Conservation (phyloP, 1,140 invertebrate species). For the Drosophila mauritiana region DNA sequence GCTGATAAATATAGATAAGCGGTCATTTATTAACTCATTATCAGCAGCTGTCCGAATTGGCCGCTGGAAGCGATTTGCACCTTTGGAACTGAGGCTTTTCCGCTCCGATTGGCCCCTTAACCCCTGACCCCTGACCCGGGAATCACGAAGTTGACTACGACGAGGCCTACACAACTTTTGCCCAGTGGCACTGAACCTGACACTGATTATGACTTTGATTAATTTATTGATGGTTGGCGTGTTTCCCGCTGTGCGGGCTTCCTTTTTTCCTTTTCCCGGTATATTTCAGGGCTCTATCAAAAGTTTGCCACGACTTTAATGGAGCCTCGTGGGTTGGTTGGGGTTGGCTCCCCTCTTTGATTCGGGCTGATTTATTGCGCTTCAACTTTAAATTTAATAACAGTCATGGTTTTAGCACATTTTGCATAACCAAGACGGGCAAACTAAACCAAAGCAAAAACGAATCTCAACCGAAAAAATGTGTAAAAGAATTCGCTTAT, state of each 20-base stretch:
- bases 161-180: slow-evolving; percentile 63
- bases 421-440: slow-evolving; percentile 52
- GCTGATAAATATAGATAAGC: slow-evolving; percentile 69
- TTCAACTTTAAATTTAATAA: slow-evolving; percentile 82
- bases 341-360: slow-evolving; percentile 62
- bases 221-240: slow-evolving; percentile 84
- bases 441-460: slow-evolving; percentile 39
- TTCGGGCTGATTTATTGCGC: slow-evolving; percentile 82
- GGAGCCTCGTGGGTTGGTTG: slow-evolving; percentile 7
- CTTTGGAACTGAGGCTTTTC: slow-evolving; percentile 56
- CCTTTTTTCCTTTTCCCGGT: neutral
- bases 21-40: slow-evolving; percentile 81
- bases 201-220: slow-evolving; percentile 84
- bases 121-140: neutral
- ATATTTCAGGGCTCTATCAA: slow-evolving; percentile 45
- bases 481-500: slow-evolving; percentile 67
- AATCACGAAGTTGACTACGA: slow-evolving; percentile 6
- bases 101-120: slow-evolving; percentile 31
- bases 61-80: slow-evolving; percentile 63
- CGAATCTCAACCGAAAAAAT: slow-evolving; percentile 47
- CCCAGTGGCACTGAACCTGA: slow-evolving; percentile 76
- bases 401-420: slow-evolving; percentile 68
- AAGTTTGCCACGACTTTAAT: slow-evolving; percentile 51
- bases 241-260: slow-evolving; percentile 65
- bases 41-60: slow-evolving; percentile 50